Evolutionary conservation across 2,113 vertebrate genomes (phyloP).

Genomic region (Acrocephalus kingi): DNA sequence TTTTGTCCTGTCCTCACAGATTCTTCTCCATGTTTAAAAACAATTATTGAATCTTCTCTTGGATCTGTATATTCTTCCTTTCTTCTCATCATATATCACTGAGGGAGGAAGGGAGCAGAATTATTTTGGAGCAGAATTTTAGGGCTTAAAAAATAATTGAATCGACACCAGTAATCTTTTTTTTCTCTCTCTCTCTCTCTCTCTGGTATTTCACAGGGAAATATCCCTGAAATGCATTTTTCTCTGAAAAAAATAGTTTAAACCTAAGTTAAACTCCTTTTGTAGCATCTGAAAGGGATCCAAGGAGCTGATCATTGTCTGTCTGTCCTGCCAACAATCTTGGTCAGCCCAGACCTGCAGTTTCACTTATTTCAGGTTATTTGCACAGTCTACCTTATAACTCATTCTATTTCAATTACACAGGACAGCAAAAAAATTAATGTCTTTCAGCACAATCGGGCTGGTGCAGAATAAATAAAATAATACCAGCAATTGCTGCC

Average conservation of each 20-base stretch:
- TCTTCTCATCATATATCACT: background rate
- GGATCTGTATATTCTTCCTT: background rate
- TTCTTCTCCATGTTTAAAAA: background rate
- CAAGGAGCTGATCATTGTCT: background rate
- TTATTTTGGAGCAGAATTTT: background rate
- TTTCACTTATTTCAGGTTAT: background rate
- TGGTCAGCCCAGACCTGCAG: background rate
- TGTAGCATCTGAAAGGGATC: background rate
- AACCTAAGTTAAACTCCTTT: background rate
- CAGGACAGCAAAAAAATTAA: background rate
- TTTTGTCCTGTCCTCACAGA: background rate
- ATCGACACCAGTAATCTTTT: background rate
- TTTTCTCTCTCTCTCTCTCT: background rate
- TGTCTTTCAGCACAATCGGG: background rate
- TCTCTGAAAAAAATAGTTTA: background rate
- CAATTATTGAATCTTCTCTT: background rate
- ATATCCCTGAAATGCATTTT: background rate
- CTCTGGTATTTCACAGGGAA: background rate
- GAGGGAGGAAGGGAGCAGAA: background rate
- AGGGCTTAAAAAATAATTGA: background rate
- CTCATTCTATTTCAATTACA: background rate
- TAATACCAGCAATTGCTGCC: background rate
- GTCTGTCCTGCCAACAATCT: background rate
- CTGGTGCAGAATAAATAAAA: background rate
- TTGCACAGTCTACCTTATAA: background rate